Conservation (phyloP, 2,797 vertebrate species). For the Phoeniculus purpureus region DNA sequence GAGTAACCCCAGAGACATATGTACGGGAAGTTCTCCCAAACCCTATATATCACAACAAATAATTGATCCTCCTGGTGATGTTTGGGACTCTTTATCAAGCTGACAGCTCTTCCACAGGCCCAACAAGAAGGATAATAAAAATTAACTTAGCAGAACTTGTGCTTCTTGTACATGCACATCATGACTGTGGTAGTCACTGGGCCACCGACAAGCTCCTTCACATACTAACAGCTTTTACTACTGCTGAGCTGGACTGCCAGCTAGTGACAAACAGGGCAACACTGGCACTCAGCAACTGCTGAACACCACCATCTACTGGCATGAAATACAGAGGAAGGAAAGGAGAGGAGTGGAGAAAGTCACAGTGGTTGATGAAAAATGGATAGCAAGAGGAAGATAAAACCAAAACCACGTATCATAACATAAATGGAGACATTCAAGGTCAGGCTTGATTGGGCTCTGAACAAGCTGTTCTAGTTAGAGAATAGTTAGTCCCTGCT, state of each 20-base stretch:
- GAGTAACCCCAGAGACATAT: background rate
- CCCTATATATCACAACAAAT: background rate
- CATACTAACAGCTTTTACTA: background rate
- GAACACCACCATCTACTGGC: conserved; percentile 52
- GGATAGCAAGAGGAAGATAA: background rate
- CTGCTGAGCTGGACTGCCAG: background rate
- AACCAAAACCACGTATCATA: background rate
- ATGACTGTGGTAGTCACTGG: background rate
- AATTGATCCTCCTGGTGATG: background rate
- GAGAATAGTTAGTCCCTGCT: no score
- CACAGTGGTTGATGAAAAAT: background rate
- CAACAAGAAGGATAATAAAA: conserved; percentile 1
- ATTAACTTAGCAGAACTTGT: background rate
- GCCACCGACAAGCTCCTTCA: background rate
- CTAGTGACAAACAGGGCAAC: background rate
- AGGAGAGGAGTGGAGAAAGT: background rate
- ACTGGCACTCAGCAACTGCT: background rate
- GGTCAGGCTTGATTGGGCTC: no score
- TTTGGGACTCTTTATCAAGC: background rate
- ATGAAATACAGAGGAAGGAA: background rate
- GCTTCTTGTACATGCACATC: background rate
- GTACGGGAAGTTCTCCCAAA: background rate
- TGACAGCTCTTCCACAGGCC: background rate
- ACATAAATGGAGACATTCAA: background rate
- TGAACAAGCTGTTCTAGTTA: no score